Evolutionary conservation across 2,797 vertebrate genomes (phyloP).

Genomic region (Sitta carolinensis): DNA sequence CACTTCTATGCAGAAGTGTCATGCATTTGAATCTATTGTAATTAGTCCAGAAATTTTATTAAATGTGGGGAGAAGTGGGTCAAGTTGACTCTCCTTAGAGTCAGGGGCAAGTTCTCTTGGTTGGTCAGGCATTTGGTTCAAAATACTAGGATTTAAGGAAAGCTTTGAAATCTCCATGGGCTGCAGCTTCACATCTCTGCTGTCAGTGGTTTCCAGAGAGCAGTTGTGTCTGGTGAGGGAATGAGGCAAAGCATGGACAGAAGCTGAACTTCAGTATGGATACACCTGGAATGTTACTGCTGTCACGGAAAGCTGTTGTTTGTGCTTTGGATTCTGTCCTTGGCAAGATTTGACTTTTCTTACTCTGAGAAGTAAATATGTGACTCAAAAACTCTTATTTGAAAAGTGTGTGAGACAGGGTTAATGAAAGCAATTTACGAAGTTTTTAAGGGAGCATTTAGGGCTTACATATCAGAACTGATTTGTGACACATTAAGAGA

Average conservation of each 20-base stretch:
- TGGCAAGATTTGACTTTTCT: not conserved
- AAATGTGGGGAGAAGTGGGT: not conserved
- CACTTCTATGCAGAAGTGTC: not conserved
- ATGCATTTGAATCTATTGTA: not conserved
- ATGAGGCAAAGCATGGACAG: not conserved
- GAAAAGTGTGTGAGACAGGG: not conserved
- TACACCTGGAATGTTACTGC: not conserved
- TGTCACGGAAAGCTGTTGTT: not conserved
- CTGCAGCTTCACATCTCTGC: not conserved
- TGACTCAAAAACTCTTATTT: not conserved
- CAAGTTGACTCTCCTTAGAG: not conserved
- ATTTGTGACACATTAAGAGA: not conserved
- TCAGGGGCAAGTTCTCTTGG: not conserved
- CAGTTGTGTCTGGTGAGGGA: not conserved
- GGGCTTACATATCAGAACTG: not conserved
- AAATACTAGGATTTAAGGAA: not conserved
- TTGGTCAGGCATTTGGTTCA: not conserved
- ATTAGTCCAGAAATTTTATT: not conserved
- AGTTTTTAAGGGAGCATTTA: not conserved
- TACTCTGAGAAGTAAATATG: not conserved
- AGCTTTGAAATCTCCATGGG: not conserved
- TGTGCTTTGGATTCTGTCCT: not conserved
- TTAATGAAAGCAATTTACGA: not conserved
- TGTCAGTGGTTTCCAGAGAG: not conserved
- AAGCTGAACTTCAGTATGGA: rapidly evolving